Percentiles rank a stretch among this genome's conserved stretches.
These are phyloP conservation scores for Micrastur ruficollis DNA, from an alignment of 2,797 vertebrate species.

Conservation along the genomic window DNA sequence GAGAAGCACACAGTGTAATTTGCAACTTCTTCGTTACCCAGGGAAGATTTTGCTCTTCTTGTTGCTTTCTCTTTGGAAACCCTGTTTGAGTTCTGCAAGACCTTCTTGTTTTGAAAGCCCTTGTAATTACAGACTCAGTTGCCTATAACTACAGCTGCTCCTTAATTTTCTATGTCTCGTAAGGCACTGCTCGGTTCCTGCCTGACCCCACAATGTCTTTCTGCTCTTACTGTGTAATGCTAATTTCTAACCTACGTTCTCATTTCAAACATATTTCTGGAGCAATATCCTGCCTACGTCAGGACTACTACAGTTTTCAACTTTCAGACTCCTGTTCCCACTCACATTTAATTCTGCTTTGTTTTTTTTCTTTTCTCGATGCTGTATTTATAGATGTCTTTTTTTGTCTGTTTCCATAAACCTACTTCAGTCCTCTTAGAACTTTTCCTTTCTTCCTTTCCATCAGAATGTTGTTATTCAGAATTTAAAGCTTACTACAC, in stretches of 20 bases:
- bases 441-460: not conserved
- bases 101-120: not conserved
- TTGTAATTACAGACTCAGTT: not conserved
- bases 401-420: not conserved
- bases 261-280: slow-evolving; percentile 19
- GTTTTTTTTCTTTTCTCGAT: not conserved
- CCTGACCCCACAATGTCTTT: not conserved
- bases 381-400: not conserved
- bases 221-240: not conserved
- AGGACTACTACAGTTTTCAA: not conserved
- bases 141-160: not conserved
- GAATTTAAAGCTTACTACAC: not conserved
- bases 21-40: not conserved
- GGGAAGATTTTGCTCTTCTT: not conserved
- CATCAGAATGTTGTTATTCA: not conserved
- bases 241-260: not conserved
- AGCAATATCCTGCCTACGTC: not conserved
- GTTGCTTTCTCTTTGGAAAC: not conserved
- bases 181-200: not conserved
- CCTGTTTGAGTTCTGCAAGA: not conserved
- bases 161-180: not conserved
- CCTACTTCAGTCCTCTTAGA: not conserved
- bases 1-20: not conserved
- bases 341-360: not conserved
- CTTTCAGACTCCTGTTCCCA: not conserved